phyloP scores from a whole-genome alignment of 1,140 invertebrate genomes.

The Zaprionus ghesquierei region DNA sequence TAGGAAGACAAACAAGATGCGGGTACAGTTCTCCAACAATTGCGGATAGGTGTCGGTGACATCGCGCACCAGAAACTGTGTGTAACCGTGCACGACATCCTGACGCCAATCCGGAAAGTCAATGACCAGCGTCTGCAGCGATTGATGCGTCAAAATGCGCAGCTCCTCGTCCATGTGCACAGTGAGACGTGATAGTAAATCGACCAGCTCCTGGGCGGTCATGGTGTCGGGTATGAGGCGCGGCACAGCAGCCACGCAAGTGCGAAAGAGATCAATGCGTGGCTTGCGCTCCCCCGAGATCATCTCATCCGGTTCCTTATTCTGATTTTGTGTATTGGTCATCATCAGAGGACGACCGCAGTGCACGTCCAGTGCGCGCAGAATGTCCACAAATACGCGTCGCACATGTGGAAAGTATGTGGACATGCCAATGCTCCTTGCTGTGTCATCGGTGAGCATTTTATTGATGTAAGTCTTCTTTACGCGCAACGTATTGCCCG shows the following conservation, averaged over 20 bases:
- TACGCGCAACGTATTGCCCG: slow-evolving; percentile 94
- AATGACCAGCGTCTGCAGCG: slow-evolving; percentile 96
- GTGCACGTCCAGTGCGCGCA: slow-evolving; percentile 97
- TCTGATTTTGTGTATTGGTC: slow-evolving; percentile 97
- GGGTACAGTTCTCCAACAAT: slow-evolving; percentile 96
- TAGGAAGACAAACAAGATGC: slow-evolving; percentile 95
- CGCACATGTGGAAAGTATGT: slow-evolving; percentile 97
- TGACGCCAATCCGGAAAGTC: slow-evolving; percentile 99
- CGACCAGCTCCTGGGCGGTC: slow-evolving; percentile 95
- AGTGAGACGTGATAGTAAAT: slow-evolving; percentile 94
- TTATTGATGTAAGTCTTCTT: slow-evolving; percentile 98
- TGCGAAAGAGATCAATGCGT: slow-evolving; percentile 98
- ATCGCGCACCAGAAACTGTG: slow-evolving; percentile 96
- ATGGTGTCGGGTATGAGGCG: slow-evolving; percentile 98
- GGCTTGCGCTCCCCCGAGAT: slow-evolving; percentile 98
- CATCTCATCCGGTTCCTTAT: slow-evolving; percentile 98
- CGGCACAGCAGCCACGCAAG: slow-evolving; percentile 99
- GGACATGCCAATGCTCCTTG: slow-evolving; percentile 97
- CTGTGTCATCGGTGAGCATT: slow-evolving; percentile 97
- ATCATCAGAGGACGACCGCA: slow-evolving; percentile 97
- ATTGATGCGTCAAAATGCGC: slow-evolving; percentile 96
- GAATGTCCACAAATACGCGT: slow-evolving; percentile 97
- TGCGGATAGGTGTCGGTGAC: slow-evolving; percentile 94
- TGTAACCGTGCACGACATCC: slow-evolving; percentile 96
- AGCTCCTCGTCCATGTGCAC: slow-evolving; percentile 96